phyloP scores from a whole-genome alignment of 2,797 vertebrate species.

The Cephalopachus bancanus region DNA sequence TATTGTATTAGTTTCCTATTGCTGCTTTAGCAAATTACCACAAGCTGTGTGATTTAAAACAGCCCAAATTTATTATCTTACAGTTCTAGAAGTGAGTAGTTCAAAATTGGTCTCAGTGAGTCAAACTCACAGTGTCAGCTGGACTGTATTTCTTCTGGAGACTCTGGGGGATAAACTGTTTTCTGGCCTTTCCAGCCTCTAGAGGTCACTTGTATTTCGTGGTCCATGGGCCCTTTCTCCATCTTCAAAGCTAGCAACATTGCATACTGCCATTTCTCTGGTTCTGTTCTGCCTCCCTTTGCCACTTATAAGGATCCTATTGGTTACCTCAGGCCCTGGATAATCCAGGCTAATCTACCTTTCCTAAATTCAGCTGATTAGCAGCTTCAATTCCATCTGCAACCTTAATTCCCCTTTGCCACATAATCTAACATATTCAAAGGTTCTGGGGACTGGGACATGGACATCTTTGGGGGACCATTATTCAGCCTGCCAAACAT shows the following conservation, averaged over 20 bases:
- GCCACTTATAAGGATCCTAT: neutral
- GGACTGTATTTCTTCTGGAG: neutral
- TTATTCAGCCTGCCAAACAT: neutral
- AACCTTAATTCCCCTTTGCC: neutral
- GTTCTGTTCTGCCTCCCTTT: neutral
- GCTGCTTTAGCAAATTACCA: neutral
- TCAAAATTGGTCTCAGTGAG: neutral
- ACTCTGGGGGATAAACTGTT: neutral
- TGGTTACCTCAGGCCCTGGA: neutral
- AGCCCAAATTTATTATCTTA: neutral
- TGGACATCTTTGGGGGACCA: accelerated
- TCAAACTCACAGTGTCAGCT: neutral
- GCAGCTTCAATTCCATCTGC: neutral
- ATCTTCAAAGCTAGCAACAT: neutral
- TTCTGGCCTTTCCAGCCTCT: neutral
- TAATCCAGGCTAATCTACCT: neutral
- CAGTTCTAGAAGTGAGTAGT: neutral
- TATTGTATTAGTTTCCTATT: too few species aligned
- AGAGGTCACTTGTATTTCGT: neutral
- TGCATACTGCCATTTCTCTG: neutral
- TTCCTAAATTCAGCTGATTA: neutral
- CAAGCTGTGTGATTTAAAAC: neutral
- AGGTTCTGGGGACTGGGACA: neutral
- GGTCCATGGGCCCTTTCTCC: neutral
- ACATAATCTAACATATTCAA: neutral